Evolutionary conservation across 2,797 vertebrate species (phyloP), one percentile per base, ranked within the genome.

Genomic region (Pygocentrus nattereri): DNA sequence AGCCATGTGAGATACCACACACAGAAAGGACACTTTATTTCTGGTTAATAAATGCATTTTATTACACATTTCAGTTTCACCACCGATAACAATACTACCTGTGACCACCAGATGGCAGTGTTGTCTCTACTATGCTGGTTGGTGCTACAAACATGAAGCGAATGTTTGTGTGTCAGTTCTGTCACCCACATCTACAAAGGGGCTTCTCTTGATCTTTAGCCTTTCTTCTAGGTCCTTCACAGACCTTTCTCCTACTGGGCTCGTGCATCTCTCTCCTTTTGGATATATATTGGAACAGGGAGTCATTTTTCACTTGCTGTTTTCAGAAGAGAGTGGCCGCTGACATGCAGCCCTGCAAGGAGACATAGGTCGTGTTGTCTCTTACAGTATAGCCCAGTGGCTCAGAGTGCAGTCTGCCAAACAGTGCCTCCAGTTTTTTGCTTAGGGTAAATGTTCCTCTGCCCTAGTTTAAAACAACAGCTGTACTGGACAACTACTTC

Each of bases 71-170:
- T 27, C 16, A 41, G 41, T 30, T 30, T 68, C 25, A 31, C 6
- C 30, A 31, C 62, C 50, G 30, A 52, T 68, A 76, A n/a, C 49
- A 82, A 59, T 85, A 23, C 69, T 23, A 38, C 69, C 2, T 77
- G n/a, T 74, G 58, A 75, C 90, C 93, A 90, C 90, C 82, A 91
- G 93, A 79, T 88, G 92, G 89, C 91, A 52, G 86, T 89, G 84
- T 87, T 68, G 85, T 69, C 79, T 78, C 78, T 65, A 79, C 76
- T 34, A 27, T 86, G 84, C 61, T 3, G 16, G 19, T 1, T 13
- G 10, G 7, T 49, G 6, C 5, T 6, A 3, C n/a, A 59, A 61
- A 41, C 69, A 52, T 7, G 19, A 85, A 47, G 78, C 75, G 72
- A 79, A 75, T 31, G n/a, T n/a, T n/a, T 34, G 74, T 58, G 1